These are phyloP conservation scores for Labroides dimidiatus DNA, from an alignment of 2,797 vertebrate genomes.

Conservation along the genomic window DNA sequence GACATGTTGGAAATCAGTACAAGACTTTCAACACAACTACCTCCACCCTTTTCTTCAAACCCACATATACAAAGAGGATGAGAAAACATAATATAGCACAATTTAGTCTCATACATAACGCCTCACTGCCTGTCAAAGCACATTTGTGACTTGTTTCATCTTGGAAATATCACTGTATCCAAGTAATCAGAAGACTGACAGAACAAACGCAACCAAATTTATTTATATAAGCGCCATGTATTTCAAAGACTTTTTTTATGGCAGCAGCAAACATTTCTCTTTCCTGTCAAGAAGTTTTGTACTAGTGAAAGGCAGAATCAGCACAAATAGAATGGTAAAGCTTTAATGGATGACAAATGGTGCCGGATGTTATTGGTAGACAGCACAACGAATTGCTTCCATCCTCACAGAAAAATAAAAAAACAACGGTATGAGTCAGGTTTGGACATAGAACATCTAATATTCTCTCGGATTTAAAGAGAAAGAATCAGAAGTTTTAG, in stretches of 20 bases:
- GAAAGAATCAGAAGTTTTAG: slow-evolving; percentile 5
- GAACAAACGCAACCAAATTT: slow-evolving; percentile 75
- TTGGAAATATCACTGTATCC: slow-evolving; percentile 75
- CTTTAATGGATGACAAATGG: slow-evolving; percentile 56
- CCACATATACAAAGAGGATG: slow-evolving; percentile 50
- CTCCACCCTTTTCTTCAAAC: neutral
- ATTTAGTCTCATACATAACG: slow-evolving; percentile 66
- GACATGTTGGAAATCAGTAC: slow-evolving; percentile 1
- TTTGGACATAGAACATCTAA: slow-evolving; percentile 19
- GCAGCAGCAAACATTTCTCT: slow-evolving; percentile 44
- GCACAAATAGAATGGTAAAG: slow-evolving; percentile 54
- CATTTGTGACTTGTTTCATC: slow-evolving; percentile 82
- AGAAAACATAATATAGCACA: slow-evolving; percentile 58
- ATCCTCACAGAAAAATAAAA: slow-evolving; percentile 4
- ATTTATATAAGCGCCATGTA: slow-evolving; percentile 72
- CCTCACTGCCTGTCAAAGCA: slow-evolving; percentile 74
- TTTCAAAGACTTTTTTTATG: slow-evolving; percentile 71
- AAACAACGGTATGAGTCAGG: slow-evolving; percentile 19
- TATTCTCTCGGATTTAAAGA: slow-evolving; percentile 24
- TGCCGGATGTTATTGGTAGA: slow-evolving; percentile 24
- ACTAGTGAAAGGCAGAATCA: slow-evolving; percentile 71
- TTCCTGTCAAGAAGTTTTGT: slow-evolving; percentile 60
- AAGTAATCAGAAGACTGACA: slow-evolving; percentile 77
- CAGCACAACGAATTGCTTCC: slow-evolving; percentile 26
- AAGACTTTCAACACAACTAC: neutral